Evolutionary conservation across 2,113 vertebrate species (phyloP).

Genomic region (Rhinoptilus africanus): DNA sequence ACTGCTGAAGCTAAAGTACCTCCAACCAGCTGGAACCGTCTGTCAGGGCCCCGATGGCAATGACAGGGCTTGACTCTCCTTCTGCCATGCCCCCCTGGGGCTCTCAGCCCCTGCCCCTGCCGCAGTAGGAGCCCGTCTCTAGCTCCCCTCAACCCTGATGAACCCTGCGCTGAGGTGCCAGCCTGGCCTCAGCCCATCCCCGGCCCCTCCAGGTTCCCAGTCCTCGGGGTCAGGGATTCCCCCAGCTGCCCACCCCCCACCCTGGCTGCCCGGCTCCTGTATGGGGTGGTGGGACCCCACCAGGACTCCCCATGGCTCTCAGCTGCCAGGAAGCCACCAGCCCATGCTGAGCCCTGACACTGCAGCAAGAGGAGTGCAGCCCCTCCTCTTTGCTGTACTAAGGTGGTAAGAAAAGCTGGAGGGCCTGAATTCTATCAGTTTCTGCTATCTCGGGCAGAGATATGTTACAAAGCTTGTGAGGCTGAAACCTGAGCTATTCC

Average conservation of each 20-base stretch:
- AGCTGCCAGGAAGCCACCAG: neutral
- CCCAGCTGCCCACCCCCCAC: neutral
- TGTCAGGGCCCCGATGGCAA: accelerated
- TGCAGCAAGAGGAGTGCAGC: neutral
- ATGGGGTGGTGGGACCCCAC: too few relatives aligned
- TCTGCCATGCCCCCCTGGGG: accelerated
- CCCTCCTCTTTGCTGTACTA: neutral
- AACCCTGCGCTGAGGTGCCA: accelerated
- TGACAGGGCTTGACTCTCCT: too few relatives aligned
- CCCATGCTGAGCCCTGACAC: neutral
- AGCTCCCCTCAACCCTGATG: neutral
- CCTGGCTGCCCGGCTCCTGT: neutral
- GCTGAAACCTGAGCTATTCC: neutral
- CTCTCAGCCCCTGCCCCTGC: neutral
- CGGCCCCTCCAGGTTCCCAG: neutral
- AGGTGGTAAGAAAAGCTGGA: neutral
- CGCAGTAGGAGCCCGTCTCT: accelerated
- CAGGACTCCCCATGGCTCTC: neutral
- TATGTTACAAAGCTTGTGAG: neutral
- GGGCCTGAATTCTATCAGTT: neutral
- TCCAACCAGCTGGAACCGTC: neutral
- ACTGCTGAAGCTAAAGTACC: neutral
- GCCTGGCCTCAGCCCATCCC: too few relatives aligned
- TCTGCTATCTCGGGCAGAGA: neutral
- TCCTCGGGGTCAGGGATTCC: neutral